These are phyloP conservation scores for Siphonodentalium dalli DNA, from an alignment of 2,888 invertebrate species.

Conservation along the genomic window DNA sequence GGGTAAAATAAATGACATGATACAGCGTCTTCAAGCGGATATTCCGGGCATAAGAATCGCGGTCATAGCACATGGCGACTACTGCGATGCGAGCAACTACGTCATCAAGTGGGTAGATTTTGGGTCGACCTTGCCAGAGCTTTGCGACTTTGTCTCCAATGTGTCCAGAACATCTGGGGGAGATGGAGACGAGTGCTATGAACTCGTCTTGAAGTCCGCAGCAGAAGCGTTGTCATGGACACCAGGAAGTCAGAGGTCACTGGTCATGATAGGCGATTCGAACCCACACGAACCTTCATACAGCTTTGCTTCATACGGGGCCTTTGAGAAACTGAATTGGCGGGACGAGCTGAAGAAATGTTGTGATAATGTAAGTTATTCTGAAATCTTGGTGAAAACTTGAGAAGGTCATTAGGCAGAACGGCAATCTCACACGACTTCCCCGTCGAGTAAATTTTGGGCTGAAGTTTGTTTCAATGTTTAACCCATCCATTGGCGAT, in stretches of 20 bases:
- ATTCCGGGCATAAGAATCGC: constrained; percentile 40
- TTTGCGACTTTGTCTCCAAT: constrained; percentile 33
- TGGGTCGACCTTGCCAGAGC: constrained; percentile 29
- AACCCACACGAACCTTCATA: too few species aligned
- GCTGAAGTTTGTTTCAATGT: too few species aligned
- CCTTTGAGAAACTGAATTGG: constrained; percentile 31
- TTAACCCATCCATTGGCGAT: too few species aligned
- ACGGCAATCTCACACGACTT: too few species aligned
- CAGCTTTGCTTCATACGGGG: constrained; percentile 23
- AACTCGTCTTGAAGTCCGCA: constrained; percentile 41
- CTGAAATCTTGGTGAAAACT: too few species aligned
- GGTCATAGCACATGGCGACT: constrained; percentile 47
- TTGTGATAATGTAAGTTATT: constrained; percentile 17
- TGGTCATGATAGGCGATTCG: constrained; percentile 48
- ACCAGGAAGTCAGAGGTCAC: constrained; percentile 35
- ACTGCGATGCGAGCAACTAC: constrained; percentile 36
- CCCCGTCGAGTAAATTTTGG: too few species aligned
- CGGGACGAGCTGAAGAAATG: constrained; percentile 23
- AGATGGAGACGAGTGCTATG: constrained; percentile 47
- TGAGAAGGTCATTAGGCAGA: too few species aligned
- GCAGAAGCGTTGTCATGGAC: constrained; percentile 41
- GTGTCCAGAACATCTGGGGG: constrained; percentile 38
- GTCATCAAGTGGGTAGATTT: constrained; percentile 40
- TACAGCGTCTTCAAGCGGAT: constrained; percentile 36
- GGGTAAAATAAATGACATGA: constrained; percentile 28